A percentile compares a stretch with the other conserved stretches of the same genome.
phyloP scores from a whole-genome alignment of 2,888 invertebrate species.

The Drosophila melanocephala region DNA sequence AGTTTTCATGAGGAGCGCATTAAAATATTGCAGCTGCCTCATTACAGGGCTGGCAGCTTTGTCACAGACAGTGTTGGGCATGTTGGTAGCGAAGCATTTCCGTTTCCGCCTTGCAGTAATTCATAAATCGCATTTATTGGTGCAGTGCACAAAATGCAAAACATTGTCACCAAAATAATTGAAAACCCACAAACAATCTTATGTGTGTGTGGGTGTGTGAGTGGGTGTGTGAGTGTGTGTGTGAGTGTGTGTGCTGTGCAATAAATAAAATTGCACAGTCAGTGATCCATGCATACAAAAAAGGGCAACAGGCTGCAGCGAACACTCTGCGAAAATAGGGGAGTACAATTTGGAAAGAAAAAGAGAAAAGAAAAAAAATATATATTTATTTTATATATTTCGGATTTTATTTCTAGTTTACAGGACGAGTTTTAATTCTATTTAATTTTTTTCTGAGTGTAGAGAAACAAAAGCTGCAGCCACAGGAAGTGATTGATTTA shows the following conservation, averaged over 20 bases:
- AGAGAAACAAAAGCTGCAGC: slow-evolving; percentile 51
- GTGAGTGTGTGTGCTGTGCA: slow-evolving; percentile 33
- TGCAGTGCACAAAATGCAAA: slow-evolving; percentile 48
- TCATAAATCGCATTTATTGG: slow-evolving; percentile 76
- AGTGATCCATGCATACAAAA: slow-evolving; percentile 28
- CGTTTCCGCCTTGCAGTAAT: slow-evolving; percentile 34
- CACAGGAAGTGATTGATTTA: slow-evolving; percentile 79
- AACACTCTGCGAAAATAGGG: slow-evolving; percentile 5
- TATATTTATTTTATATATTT: neutral
- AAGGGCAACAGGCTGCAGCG: slow-evolving; percentile 29
- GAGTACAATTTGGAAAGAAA: neutral
- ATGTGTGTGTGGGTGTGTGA: slow-evolving; percentile 2
- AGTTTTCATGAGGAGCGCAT: slow-evolving; percentile 44
- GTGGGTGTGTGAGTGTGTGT: slow-evolving; percentile 1
- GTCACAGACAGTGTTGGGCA: slow-evolving; percentile 25
- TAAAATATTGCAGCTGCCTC: slow-evolving; percentile 51
- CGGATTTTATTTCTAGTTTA: neutral
- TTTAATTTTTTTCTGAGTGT: neutral
- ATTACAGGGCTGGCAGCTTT: slow-evolving; percentile 36
- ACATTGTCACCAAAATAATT: slow-evolving; percentile 59
- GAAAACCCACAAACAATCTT: slow-evolving; percentile 51
- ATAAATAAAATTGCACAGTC: slow-evolving; percentile 67
- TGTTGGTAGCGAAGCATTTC: slow-evolving; percentile 45
- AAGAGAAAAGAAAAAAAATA: neutral
- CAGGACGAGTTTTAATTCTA: neutral